phyloP scores from a whole-genome alignment of 2,113 vertebrate species.

The Bombycilla garrulus region DNA sequence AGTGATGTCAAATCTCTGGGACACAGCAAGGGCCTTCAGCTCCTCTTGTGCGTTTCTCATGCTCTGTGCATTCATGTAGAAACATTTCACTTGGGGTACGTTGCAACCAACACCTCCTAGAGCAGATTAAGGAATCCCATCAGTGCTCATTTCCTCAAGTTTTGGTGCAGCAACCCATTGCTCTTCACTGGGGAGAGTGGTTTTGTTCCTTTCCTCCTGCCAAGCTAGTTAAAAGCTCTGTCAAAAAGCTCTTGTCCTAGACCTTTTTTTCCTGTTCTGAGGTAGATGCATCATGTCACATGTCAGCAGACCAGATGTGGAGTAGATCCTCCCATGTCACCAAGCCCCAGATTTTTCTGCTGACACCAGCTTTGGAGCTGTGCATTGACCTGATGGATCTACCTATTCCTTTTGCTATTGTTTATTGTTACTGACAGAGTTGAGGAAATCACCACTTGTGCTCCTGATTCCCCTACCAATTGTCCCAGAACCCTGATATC shows the following conservation, averaged over 20 bases:
- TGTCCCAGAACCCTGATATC: neutral
- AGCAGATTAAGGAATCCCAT: neutral
- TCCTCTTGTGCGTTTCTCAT: no score
- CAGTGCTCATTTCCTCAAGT: neutral
- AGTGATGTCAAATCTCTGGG: no score
- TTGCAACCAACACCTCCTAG: no score
- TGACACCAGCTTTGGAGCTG: neutral
- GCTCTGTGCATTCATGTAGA: neutral
- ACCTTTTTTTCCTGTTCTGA: neutral
- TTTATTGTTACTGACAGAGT: neutral
- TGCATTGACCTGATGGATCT: neutral
- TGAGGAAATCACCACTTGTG: neutral
- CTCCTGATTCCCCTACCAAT: neutral
- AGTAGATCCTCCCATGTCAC: neutral
- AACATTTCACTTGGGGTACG: neutral
- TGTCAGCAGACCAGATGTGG: neutral
- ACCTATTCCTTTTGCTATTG: neutral
- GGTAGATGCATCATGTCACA: neutral
- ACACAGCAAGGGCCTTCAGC: neutral
- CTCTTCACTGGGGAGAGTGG: neutral
- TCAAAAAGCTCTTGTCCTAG: neutral
- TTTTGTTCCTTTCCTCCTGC: neutral
- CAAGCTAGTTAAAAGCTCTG: neutral
- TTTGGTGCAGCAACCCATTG: neutral
- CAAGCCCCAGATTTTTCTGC: fast-evolving